Base-by-base conservation (phyloP, 2,797 vertebrate species). In the Periophthalmus magnuspinnatus region DNA sequence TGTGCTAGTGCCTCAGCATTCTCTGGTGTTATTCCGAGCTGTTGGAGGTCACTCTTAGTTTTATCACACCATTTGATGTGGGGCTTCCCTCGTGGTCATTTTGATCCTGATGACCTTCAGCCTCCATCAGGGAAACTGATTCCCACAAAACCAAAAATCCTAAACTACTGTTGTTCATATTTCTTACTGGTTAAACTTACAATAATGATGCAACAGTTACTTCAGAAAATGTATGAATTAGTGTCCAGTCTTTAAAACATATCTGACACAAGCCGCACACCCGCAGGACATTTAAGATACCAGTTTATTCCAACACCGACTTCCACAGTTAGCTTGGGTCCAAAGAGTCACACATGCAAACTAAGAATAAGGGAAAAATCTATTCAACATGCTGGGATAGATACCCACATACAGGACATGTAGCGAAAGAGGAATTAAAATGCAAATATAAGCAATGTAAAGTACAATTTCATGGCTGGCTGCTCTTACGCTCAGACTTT, bases 391-490 rank as follows among this genome's bases (percentile, higher is more conserved):
- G 33, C 33, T 10, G 22, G 2, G 5, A 60, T 36, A 3, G 17
- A 60, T 32, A 9, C 16, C 16, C 11, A 41, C 38, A 5, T 45
- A 14, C 41, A 45, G 41, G 10, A 58, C 36, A 36, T 36, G 36
- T 55, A 2, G 11, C n/a, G 34, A 28, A 33, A 5, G 19, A 17
- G 60, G 28, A 19, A 64, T 50, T 76, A n/a, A 48, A 41, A 72
- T 65, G 48, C 33, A 70, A 65, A 70, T 65, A 62, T 22, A 63
- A 33, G 9, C 48, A 19, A 2, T 17, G 50, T 28, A 54, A 47
- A 32, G 32, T 34, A 61, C 34, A 48, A 38, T 70, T 70, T 65
- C 19, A 65, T 41, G 36, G 19, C 41, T 19, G 72, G 56, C 33
- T 54, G 52, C 10, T n/a, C 11, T n/a, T 24, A 21, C 62, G 36